Percentiles rank a stretch among this genome's conserved stretches.
Conservation (phyloP, 2,888 invertebrate species). For the Tetragnatha montana region DNA sequence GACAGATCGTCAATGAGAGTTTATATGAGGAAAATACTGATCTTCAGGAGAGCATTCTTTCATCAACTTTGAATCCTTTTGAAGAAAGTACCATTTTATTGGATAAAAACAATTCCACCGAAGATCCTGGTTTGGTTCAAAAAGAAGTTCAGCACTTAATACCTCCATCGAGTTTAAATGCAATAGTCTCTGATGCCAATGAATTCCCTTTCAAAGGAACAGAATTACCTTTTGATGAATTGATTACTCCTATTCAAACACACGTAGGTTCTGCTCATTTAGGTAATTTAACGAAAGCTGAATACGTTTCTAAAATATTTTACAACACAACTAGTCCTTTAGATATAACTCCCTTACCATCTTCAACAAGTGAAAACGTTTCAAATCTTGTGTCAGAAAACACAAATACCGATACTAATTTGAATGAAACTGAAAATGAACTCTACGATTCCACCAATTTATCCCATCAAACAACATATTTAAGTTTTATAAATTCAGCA, state of each 20-base stretch:
- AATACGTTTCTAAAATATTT: not conserved
- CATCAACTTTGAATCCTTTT: not conserved
- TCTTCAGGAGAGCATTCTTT: not conserved
- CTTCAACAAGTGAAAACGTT: not conserved
- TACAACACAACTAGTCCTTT: conserved; percentile 21
- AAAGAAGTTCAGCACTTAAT: no score
- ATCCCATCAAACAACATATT: not conserved
- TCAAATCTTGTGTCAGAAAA: no score
- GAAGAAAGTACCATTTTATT: not conserved
- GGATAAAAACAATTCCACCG: not conserved
- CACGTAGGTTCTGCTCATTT: not conserved
- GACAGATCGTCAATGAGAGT: no score
- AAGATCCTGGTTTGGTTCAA: no score
- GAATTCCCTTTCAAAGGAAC: not conserved
- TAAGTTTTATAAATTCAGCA: not conserved
- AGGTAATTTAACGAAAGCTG: not conserved
- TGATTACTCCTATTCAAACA: conserved; percentile 37
- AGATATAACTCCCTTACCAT: not conserved
- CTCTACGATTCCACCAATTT: not conserved
- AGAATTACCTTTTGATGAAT: conserved; percentile 19
- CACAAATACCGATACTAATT: no score
- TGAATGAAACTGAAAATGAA: no score
- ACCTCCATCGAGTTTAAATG: no score
- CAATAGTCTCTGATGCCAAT: not conserved
- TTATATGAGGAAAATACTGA: not conserved